Evolutionary conservation across 2,888 invertebrate species (phyloP).

Genomic region (Saturnia japonica): DNA sequence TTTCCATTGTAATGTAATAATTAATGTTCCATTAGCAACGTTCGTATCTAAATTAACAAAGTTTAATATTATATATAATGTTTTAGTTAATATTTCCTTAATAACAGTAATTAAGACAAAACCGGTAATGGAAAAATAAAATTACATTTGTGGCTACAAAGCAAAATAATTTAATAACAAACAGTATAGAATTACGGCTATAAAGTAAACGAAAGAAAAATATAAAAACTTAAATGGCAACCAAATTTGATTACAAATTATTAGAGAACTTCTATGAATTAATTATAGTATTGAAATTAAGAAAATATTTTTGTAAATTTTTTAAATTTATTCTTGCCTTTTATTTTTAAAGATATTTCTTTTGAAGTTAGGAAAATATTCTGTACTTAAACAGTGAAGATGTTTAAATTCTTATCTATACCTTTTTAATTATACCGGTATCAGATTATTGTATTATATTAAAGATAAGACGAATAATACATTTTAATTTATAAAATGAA

Average conservation of each 20-base stretch:
- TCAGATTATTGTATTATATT: neutral
- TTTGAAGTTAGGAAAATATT: neutral
- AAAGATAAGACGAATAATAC: neutral
- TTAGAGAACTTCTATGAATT: neutral
- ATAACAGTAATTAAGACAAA: constrained; percentile 52
- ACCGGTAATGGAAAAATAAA: constrained; percentile 57
- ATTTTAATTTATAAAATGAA: neutral
- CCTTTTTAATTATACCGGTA: neutral
- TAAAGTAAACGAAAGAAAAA: neutral
- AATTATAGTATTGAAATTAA: neutral
- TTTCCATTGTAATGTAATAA: constrained; percentile 29
- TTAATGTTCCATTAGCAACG: constrained; percentile 45
- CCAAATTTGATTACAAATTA: neutral
- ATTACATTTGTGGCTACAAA: constrained; percentile 46
- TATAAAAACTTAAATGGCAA: neutral
- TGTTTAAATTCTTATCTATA: neutral
- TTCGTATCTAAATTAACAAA: constrained; percentile 39
- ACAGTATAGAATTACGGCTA: neutral
- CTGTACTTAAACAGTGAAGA: neutral
- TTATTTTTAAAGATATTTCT: neutral
- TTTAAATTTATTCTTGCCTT: neutral
- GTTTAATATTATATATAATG: constrained; percentile 30
- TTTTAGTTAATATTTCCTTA: constrained; percentile 44
- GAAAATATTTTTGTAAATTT: neutral
- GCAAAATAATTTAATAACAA: constrained; percentile 33